Evolutionary conservation across 2,888 invertebrate species (phyloP).

Genomic region (Meloe dianella): DNA sequence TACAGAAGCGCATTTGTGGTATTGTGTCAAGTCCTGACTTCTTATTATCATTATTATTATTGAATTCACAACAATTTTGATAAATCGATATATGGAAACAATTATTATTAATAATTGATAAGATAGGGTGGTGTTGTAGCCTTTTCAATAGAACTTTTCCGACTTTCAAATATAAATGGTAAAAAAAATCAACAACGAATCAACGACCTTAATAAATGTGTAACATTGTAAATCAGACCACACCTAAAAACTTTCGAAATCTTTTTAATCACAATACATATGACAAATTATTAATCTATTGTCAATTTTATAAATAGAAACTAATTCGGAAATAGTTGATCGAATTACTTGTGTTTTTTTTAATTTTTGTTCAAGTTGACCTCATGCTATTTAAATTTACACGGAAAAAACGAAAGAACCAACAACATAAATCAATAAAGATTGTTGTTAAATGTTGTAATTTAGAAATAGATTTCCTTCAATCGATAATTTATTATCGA

Average conservation of each 20-base stretch:
- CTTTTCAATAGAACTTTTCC: not conserved
- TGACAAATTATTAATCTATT: conserved; percentile 48
- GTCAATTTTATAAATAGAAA: conserved; percentile 22
- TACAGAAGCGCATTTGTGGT: not conserved
- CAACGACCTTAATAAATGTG: conserved; percentile 20
- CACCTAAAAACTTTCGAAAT: conserved; percentile 45
- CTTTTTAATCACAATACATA: conserved; percentile 37
- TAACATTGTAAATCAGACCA: conserved; percentile 32
- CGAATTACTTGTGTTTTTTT: not conserved
- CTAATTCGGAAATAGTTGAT: not conserved
- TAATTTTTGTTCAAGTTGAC: not conserved
- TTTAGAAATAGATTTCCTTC: not conserved
- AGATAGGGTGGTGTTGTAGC: not conserved
- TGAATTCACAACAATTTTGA: not conserved
- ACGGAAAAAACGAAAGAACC: not conserved
- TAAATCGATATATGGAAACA: not conserved
- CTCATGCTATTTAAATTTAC: not conserved
- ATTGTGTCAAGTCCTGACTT: not conserved
- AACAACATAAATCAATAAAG: not conserved
- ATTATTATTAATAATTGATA: not conserved
- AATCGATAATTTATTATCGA: not conserved
- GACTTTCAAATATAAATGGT: not conserved
- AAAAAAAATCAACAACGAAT: not conserved
- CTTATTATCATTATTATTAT: not conserved
- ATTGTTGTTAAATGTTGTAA: not conserved